Conservation (phyloP, 2,797 vertebrate species). For the Pseudochirops corinnae region DNA sequence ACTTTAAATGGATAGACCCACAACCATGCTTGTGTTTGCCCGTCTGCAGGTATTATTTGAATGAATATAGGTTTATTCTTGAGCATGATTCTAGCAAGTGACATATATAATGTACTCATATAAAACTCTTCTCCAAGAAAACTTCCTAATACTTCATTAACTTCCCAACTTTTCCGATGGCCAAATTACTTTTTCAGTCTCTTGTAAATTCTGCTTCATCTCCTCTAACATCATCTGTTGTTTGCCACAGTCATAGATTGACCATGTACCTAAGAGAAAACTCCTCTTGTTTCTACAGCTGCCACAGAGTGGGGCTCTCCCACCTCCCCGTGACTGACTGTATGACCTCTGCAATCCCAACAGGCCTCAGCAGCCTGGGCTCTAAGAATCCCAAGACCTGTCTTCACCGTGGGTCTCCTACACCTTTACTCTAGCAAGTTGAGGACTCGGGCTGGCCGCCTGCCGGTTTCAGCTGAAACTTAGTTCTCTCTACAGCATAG, state of each 20-base stretch:
- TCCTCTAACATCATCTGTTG: constrained; percentile 42
- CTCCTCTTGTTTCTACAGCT: constrained; percentile 32
- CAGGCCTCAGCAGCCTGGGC: not conserved
- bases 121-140: not conserved
- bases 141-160: not conserved
- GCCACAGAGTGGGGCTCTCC: constrained; percentile 4
- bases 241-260: constrained; percentile 62
- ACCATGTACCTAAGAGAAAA: constrained; percentile 44
- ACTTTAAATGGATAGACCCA: constrained; percentile 18
- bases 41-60: constrained; percentile 31
- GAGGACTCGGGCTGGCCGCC: constrained; percentile 10
- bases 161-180: not conserved
- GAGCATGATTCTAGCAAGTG: not conserved
- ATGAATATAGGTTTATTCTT: not conserved
- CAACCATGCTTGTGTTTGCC: constrained; percentile 9
- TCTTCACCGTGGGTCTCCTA: constrained; percentile 12
- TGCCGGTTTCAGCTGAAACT: not conserved
- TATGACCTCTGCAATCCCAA: not conserved
- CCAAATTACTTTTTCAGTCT: not conserved
- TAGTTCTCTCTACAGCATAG: constrained; percentile 28
- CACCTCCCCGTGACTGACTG: not conserved
- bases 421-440: constrained; percentile 5
- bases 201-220: not conserved
- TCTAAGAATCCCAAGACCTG: constrained; percentile 23
- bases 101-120: not conserved